phyloP scores from a whole-genome alignment of 2,113 vertebrate genomes.

The Saguinus imperator region DNA sequence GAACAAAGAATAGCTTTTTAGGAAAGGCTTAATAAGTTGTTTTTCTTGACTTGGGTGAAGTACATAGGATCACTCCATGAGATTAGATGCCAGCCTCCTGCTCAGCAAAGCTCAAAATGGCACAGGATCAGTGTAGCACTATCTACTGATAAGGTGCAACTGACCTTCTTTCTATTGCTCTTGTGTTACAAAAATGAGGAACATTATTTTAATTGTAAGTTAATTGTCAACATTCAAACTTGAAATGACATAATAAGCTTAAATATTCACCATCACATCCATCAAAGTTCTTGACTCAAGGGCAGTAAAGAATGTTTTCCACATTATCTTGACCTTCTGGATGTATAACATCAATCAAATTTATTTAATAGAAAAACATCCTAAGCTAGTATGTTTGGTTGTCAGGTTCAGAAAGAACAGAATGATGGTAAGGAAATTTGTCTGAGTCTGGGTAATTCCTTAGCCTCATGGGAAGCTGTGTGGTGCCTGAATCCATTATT shows the following conservation, averaged over 20 bases:
- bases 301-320: neutral
- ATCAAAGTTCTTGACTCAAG: neutral
- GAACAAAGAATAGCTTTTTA: neutral
- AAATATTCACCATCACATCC: neutral
- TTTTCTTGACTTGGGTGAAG: neutral
- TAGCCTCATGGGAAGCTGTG: neutral
- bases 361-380: neutral
- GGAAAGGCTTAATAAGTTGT: neutral
- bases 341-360: neutral
- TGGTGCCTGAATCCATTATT: neutral
- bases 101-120: neutral
- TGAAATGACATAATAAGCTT: neutral
- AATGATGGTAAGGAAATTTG: neutral
- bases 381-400: neutral
- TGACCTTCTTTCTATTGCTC: neutral
- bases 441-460: neutral
- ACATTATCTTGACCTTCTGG: constrained; percentile 5
- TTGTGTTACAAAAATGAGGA: neutral
- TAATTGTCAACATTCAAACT: constrained; percentile 15
- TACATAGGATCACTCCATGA: neutral
- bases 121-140: neutral
- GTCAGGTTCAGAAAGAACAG: neutral
- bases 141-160: neutral
- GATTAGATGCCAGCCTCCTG: neutral
- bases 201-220: neutral